Evolutionary conservation across 2,888 invertebrate species (phyloP).

Genomic region (Lomographa bimaculata): DNA sequence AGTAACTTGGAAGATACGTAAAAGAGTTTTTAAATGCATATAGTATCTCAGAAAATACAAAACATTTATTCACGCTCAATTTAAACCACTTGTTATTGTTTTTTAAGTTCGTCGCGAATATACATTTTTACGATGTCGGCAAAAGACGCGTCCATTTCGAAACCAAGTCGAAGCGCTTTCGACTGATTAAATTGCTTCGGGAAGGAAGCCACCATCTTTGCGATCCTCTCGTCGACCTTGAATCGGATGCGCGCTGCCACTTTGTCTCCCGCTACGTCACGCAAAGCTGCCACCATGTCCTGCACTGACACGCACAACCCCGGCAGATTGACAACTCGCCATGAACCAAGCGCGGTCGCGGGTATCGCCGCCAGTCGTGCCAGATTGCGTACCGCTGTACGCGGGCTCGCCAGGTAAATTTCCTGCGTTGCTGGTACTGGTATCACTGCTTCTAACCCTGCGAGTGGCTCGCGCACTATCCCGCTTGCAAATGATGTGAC

Average conservation of each 20-base stretch:
- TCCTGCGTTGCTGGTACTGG: conserved; percentile 56
- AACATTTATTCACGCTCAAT: too few species aligned
- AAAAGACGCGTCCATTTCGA: conserved; percentile 54
- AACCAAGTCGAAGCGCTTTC: conserved; percentile 58
- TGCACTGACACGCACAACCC: conserved; percentile 56
- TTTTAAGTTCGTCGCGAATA: conserved; percentile 37
- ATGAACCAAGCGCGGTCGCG: conserved; percentile 41
- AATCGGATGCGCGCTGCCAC: conserved; percentile 51
- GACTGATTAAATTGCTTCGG: conserved; percentile 59
- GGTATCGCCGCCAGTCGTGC: conserved; percentile 52
- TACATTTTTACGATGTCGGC: conserved; percentile 55
- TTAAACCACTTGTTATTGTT: too few species aligned
- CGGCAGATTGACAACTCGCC: conserved; percentile 61
- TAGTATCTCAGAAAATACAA: too few species aligned
- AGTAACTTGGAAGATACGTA: too few species aligned
- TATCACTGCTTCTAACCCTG: conserved; percentile 46
- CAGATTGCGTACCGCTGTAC: conserved; percentile 55
- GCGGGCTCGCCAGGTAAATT: conserved; percentile 64
- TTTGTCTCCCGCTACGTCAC: conserved; percentile 51
- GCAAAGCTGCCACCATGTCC: conserved; percentile 57
- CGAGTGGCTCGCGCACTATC: conserved; percentile 65
- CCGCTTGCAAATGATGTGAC: conserved; percentile 73
- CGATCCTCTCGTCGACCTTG: conserved; percentile 47
- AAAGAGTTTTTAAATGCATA: too few species aligned
- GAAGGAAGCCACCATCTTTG: conserved; percentile 55